phyloP scores from a whole-genome alignment of 2,797 vertebrate species.

The Petrocephalus sullivani region DNA sequence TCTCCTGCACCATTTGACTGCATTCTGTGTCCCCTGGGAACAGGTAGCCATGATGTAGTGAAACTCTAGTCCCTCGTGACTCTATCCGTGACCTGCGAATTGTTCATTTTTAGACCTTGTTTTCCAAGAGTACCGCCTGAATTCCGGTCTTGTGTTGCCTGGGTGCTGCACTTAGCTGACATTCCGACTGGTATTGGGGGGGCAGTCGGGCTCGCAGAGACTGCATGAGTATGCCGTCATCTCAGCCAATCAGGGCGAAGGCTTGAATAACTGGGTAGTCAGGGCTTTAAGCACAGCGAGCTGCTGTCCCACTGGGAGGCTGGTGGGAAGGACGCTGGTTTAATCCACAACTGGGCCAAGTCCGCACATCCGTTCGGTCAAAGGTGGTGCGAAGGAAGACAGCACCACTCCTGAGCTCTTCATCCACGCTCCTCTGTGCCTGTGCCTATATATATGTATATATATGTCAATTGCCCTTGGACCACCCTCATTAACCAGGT shows the following conservation, averaged over 20 bases:
- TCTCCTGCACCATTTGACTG: neutral
- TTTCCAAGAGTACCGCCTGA: neutral
- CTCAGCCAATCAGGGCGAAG: neutral
- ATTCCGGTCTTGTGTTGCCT: neutral
- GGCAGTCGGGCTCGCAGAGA: neutral
- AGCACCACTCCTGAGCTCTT: neutral
- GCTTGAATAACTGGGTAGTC: neutral
- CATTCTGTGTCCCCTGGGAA: neutral
- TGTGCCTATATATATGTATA: neutral
- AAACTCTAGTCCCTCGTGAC: neutral
- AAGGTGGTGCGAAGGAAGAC: neutral
- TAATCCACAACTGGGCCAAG: slow-evolving; percentile 1
- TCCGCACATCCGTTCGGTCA: neutral
- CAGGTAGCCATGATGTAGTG: neutral
- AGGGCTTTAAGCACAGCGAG: neutral
- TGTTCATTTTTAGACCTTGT: slow-evolving; percentile 6
- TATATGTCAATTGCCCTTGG: neutral
- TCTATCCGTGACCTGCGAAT: neutral
- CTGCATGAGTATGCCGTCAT: neutral
- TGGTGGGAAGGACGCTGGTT: neutral
- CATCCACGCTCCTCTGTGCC: neutral
- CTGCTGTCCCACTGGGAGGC: neutral
- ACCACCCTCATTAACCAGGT: too few relatives aligned
- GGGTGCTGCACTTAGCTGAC: neutral
- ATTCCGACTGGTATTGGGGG: neutral